A percentile compares a stretch with the other conserved stretches of the same genome.
These are phyloP conservation scores for Hylaea fasciaria DNA, from an alignment of 2,888 invertebrate species.

Conservation along the genomic window DNA sequence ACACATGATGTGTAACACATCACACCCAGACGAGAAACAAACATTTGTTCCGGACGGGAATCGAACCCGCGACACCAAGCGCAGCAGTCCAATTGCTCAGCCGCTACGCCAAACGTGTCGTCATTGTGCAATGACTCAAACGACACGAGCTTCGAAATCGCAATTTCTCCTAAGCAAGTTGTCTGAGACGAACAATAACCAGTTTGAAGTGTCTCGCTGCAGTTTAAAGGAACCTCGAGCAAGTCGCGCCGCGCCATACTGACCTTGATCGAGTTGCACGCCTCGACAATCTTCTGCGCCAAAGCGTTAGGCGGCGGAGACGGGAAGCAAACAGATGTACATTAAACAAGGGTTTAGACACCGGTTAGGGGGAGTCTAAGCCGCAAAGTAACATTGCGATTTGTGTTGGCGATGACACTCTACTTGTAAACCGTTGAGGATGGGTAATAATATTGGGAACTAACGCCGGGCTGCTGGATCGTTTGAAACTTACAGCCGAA, in stretches of 20 bases:
- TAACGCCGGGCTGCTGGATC: too few species aligned
- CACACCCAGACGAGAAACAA: too few species aligned
- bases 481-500: too few species aligned
- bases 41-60: too few species aligned
- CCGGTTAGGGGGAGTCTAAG: constrained; percentile 31
- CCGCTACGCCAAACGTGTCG: too few species aligned
- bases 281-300: constrained; percentile 95
- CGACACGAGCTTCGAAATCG: constrained; percentile 52
- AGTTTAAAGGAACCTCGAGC: constrained; percentile 40
- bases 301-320: constrained; percentile 74
- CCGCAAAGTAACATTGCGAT: constrained; percentile 28
- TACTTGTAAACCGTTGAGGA: constrained; percentile 28
- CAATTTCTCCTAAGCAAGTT: constrained; percentile 39
- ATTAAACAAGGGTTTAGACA: constrained; percentile 60
- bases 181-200: too few species aligned
- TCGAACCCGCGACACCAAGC: too few species aligned
- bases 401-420: constrained; percentile 14
- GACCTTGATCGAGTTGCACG: constrained; percentile 97
- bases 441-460: background rate
- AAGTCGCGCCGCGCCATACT: constrained; percentile 62
- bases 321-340: constrained; percentile 73
- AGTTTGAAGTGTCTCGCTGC: background rate
- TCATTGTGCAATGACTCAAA: background rate
- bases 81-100: too few species aligned
- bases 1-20: too few species aligned